These are phyloP conservation scores for Gonioctena quinquepunctata DNA, from an alignment of 1,140 invertebrate species.

Conservation along the genomic window DNA sequence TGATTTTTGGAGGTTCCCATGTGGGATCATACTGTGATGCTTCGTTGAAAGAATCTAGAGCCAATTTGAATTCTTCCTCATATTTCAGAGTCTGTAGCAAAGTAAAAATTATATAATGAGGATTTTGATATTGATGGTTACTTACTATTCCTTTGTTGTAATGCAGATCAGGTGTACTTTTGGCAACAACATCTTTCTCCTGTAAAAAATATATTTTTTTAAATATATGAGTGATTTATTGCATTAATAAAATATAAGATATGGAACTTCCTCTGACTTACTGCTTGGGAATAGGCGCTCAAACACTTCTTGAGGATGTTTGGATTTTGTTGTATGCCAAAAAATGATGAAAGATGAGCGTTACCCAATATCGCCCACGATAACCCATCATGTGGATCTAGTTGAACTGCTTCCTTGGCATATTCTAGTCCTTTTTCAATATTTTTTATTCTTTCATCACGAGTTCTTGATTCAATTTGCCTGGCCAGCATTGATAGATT, in stretches of 20 bases:
- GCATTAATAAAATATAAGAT: too few species aligned
- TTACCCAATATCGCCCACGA: slow-evolving; percentile 88
- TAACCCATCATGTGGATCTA: slow-evolving; percentile 80
- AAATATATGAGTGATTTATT: too few species aligned
- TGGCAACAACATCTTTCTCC: slow-evolving; percentile 75
- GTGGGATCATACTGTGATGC: slow-evolving; percentile 72
- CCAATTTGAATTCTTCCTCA: slow-evolving; percentile 75
- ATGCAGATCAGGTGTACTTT: slow-evolving; percentile 78
- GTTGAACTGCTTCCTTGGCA: slow-evolving; percentile 81
- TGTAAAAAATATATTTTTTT: too few species aligned
- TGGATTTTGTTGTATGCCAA: slow-evolving; percentile 75
- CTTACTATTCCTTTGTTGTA: slow-evolving; percentile 85
- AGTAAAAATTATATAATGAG: neutral
- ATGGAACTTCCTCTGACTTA: too few species aligned
- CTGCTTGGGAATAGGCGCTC: slow-evolving; percentile 81
- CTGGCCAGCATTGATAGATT: slow-evolving; percentile 84
- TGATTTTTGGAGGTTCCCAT: slow-evolving; percentile 69
- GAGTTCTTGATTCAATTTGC: slow-evolving; percentile 63
- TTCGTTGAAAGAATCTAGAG: slow-evolving; percentile 70
- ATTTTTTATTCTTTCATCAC: slow-evolving; percentile 65
- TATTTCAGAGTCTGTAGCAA: slow-evolving; percentile 73
- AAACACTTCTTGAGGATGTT: slow-evolving; percentile 73
- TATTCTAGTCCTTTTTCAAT: slow-evolving; percentile 75
- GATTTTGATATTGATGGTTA: slow-evolving; percentile 28
- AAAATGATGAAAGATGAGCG: slow-evolving; percentile 82